Evolutionary conservation across 2,113 vertebrate genomes (phyloP), one percentile per base, ranked within the genome.

Genomic region (Scomber scombrus): DNA sequence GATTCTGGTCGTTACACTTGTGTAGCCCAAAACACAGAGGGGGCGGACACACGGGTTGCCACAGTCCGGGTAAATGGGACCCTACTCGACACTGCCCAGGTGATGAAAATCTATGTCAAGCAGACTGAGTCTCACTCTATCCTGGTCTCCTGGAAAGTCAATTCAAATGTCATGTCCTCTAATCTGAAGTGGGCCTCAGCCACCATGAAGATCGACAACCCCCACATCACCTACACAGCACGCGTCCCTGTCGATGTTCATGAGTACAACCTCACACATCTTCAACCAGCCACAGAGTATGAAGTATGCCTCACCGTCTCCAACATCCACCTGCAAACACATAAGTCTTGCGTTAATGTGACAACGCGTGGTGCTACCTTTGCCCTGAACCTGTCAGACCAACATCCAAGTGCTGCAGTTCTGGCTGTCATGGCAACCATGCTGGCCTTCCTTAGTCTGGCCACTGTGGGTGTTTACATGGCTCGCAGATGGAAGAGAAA

Each of bases 131-230:
- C 97, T 0, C 98, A 97, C 62, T 99, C 98, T 0, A 97, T 99
- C 80, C 86, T 99, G 31, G 97, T 99, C 34, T 99, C 98, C 40
- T 99, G 98, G 98, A 98, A 98, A 46, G 95, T 99, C 12, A 97
- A 97, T 34, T 97, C 97, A 65, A 98, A 97, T 0, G 96, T 97
- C 64, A 96, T 98, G 97, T 96, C 96, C 0, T 99, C 98, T 11
- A 97, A 99, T 71, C 82, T 99, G 1, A 99, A 98, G 67, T 99
- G 98, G 98, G 98, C 98, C 0, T 98, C 97, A 0, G 98, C 98
- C 85, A 99, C 98, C 0, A 98, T 99, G 97, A 99, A 97, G 90
- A 97, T 99, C 0, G 97, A 99, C 91, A 99, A 98, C 90, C 97
- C 98, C 0, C 98, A 98, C 86, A 98, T 99, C 56, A 99, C 98